phyloP scores from a whole-genome alignment of 2,888 invertebrate genomes.

The Nesidiocoris tenuis region DNA sequence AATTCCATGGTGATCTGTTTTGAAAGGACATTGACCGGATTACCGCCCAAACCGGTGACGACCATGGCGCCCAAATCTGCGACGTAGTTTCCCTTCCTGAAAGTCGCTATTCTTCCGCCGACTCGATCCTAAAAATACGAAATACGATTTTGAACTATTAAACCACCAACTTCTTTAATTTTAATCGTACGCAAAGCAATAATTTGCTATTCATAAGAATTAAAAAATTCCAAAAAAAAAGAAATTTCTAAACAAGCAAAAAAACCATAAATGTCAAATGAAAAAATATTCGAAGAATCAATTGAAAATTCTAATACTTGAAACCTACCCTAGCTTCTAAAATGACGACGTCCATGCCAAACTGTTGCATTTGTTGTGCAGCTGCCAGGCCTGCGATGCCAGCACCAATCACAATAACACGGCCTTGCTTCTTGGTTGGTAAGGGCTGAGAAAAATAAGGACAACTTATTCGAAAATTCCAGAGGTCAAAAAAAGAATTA shows the following conservation, averaged over 20 bases:
- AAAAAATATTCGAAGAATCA: no score
- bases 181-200: no score
- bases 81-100: constrained; percentile 81
- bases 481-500: no score
- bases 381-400: constrained; percentile 94
- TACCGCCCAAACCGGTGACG: constrained; percentile 93
- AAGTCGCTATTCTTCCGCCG: constrained; percentile 95
- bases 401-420: constrained; percentile 67
- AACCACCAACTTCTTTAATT: no score
- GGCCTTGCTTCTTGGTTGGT: constrained; percentile 51
- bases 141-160: no score
- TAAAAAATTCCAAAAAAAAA: constrained; percentile 1
- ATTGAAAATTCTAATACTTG: no score
- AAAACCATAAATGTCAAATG: no score
- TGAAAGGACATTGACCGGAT: constrained; percentile 91
- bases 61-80: constrained; percentile 92
- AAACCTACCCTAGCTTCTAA: constrained; percentile 71
- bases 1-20: constrained; percentile 96
- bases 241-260: constrained; percentile 4
- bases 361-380: constrained; percentile 90
- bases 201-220: no score
- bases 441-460: constrained; percentile 37
- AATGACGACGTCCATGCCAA: constrained; percentile 93
- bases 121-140: constrained; percentile 79
- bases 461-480: neutral